A percentile compares a stretch with the other conserved stretches of the same genome.
Evolutionary conservation across 2,797 vertebrate genomes (phyloP).

Genomic region (Lindbergichthys nudifrons): DNA sequence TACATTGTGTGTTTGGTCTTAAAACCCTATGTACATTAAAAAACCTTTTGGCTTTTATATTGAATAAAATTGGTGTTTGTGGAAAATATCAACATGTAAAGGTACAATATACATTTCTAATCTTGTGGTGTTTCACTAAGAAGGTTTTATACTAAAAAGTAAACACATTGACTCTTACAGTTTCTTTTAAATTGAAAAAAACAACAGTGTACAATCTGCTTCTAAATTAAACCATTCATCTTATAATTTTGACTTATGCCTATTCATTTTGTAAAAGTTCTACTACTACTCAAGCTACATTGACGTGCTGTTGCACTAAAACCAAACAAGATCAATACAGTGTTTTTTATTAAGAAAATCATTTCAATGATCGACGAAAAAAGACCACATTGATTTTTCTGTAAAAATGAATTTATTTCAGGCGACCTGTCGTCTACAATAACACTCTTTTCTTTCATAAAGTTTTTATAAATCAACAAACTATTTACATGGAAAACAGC

Average conservation of each 20-base stretch:
- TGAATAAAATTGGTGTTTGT: background rate
- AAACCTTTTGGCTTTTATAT: background rate
- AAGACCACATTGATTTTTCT: conserved; percentile 39
- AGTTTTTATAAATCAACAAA: conserved; percentile 47
- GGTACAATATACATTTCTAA: background rate
- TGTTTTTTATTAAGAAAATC: background rate
- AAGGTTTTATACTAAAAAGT: background rate
- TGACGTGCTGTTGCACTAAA: background rate
- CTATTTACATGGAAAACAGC: conserved; percentile 55
- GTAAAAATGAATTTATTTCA: conserved; percentile 69
- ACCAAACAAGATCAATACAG: background rate
- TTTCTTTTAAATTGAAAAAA: background rate
- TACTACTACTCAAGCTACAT: background rate
- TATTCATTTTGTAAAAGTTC: no score
- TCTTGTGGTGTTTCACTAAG: background rate
- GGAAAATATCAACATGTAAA: background rate
- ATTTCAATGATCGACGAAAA: background rate
- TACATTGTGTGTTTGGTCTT: background rate
- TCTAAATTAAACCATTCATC: background rate
- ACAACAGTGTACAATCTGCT: background rate
- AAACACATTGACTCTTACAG: background rate
- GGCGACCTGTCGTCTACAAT: conserved; percentile 24
- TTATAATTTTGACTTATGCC: background rate
- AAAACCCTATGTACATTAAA: background rate
- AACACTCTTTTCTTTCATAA: conserved; percentile 30